Conservation (phyloP, 2,113 vertebrate species). For the Xerus inauris region DNA sequence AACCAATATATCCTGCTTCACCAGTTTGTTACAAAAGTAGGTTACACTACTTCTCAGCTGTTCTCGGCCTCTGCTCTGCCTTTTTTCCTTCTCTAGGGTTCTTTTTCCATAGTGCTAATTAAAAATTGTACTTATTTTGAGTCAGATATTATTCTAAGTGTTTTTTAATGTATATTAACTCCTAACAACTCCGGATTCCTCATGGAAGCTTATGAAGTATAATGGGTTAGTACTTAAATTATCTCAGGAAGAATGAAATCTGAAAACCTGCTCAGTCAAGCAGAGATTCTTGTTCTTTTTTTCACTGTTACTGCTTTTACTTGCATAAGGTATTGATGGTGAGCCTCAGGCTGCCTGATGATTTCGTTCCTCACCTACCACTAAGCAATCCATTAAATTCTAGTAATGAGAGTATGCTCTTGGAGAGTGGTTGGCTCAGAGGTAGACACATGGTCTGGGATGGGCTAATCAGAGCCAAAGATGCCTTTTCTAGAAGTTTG, state of each 20-base stretch:
- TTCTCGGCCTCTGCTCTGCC: not conserved
- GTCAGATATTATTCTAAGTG: slow-evolving; percentile 4
- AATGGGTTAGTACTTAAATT: not conserved
- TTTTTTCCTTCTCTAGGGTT: not conserved
- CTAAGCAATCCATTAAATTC: not conserved
- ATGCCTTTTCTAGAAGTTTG: not conserved
- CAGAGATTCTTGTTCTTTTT: not conserved
- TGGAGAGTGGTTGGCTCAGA: not conserved
- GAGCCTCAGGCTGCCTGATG: not conserved
- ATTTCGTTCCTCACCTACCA: not conserved
- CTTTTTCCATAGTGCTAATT: not conserved
- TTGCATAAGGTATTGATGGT: not conserved
- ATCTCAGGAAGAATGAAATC: not conserved
- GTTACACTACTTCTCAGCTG: not conserved
- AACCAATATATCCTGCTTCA: slow-evolving; percentile 40
- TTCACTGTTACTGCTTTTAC: not conserved
- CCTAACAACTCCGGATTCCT: not conserved
- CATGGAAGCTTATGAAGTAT: not conserved
- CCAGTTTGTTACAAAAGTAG: slow-evolving; percentile 59
- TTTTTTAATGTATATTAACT: not conserved
- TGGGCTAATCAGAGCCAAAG: not conserved
- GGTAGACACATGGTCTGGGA: not conserved
- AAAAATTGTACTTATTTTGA: not conserved
- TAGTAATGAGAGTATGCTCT: not conserved
- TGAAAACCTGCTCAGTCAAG: not conserved